Conservation (phyloP, 35 echinoderm and acorn worm genomes). For the Ophiothrix spiculata region DNA sequence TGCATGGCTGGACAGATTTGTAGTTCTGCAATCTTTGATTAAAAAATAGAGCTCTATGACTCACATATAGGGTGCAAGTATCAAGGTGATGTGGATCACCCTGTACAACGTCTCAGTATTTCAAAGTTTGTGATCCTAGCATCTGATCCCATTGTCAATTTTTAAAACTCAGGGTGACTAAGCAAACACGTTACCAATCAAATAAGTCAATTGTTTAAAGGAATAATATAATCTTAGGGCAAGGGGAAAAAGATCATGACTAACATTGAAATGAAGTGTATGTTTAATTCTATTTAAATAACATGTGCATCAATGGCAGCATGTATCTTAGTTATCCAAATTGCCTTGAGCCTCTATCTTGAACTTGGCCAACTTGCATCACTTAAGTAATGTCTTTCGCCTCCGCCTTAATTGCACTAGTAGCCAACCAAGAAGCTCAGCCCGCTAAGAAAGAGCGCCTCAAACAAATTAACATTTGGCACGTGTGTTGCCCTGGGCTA, state of each 20-base stretch:
- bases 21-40: background rate
- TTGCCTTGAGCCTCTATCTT: background rate
- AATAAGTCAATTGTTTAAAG: too few species aligned
- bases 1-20: conserved; percentile 3
- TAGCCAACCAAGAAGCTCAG: background rate
- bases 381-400: background rate
- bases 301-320: background rate
- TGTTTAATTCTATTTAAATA: background rate
- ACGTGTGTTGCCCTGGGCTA: background rate
- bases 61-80: conserved; percentile 2
- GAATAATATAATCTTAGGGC: too few species aligned
- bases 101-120: too few species aligned
- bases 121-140: too few species aligned
- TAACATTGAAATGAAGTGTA: too few species aligned
- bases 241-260: too few species aligned
- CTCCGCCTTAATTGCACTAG: background rate
- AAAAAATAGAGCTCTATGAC: background rate
- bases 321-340: background rate
- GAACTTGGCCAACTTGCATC: conserved; percentile 6
- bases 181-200: too few species aligned
- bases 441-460: conserved; percentile 1
- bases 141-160: too few species aligned
- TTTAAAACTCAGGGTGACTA: too few species aligned
- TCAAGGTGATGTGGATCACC: background rate
- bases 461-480: conserved; percentile 5